Evolutionary conservation across 1,140 invertebrate genomes (phyloP).

Genomic region (Cydia fagiglandana): DNA sequence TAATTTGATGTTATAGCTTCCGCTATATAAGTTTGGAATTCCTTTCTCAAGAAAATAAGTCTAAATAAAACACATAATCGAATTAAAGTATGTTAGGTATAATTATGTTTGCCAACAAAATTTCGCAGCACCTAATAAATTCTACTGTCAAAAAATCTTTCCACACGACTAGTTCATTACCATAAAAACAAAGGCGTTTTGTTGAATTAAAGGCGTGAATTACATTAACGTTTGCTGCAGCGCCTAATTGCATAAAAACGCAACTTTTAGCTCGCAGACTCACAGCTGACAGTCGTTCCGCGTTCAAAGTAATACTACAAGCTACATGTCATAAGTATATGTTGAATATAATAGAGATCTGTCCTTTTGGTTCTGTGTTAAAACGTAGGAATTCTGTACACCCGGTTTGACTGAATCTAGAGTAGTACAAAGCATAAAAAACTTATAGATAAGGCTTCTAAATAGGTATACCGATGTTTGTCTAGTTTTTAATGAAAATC

Average conservation of each 20-base stretch:
- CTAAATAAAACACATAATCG: too few relatives aligned
- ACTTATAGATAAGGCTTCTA: neutral
- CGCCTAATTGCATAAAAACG: constrained; percentile 20
- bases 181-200: constrained; percentile 30
- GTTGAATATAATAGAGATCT: neutral
- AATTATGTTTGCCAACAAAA: too few relatives aligned
- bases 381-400: neutral
- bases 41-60: too few relatives aligned
- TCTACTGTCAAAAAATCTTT: constrained; percentile 7
- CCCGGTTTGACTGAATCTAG: constrained; percentile 5
- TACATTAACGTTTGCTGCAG: constrained; percentile 24
- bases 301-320: neutral
- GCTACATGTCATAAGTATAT: neutral
- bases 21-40: neutral
- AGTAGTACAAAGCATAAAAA: neutral
- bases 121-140: neutral
- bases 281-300: neutral
- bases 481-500: neutral
- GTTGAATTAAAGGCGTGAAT: constrained; percentile 20
- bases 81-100: too few relatives aligned
- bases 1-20: neutral
- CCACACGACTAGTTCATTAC: constrained; percentile 23
- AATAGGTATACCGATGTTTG: neutral
- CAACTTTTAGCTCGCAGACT: constrained; percentile 7
- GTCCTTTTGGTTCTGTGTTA: neutral